Conservation (phyloP, 2,113 vertebrate species). For the Onychostoma macrolepis region DNA sequence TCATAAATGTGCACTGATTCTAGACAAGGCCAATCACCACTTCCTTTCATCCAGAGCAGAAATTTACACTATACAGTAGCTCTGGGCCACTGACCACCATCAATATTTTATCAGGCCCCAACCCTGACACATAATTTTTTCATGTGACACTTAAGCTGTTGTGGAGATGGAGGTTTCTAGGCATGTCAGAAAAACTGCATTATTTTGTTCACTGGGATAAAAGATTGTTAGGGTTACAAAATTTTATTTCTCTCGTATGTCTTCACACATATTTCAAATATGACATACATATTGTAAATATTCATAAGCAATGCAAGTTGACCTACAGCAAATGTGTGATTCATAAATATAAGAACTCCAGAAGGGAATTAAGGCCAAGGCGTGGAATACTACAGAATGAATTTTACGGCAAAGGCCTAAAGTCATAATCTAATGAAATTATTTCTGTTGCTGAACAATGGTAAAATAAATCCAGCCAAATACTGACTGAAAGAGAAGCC, state of each 20-base stretch:
- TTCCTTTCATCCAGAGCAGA: constrained; percentile 21
- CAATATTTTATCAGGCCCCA: constrained; percentile 57
- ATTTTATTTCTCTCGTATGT: background rate
- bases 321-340: background rate
- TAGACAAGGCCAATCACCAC: constrained; percentile 2
- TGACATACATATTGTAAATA: background rate
- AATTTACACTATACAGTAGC: constrained; percentile 47
- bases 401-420: background rate
- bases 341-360: background rate
- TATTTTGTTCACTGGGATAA: constrained; percentile 44
- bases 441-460: background rate
- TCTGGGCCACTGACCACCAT: constrained; percentile 51
- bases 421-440: background rate
- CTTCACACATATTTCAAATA: background rate
- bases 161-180: constrained; percentile 51
- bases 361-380: background rate
- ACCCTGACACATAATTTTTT: constrained; percentile 59
- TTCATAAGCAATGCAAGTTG: background rate
- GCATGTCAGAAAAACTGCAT: constrained; percentile 46
- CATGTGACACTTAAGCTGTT: constrained; percentile 55
- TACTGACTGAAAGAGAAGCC: background rate
- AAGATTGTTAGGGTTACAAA: background rate
- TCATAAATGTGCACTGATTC: background rate
- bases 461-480: background rate
- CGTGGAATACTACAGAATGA: background rate